Evolutionary conservation across 2,888 invertebrate genomes (phyloP).

Genomic region (Sarcophaga carnaria): DNA sequence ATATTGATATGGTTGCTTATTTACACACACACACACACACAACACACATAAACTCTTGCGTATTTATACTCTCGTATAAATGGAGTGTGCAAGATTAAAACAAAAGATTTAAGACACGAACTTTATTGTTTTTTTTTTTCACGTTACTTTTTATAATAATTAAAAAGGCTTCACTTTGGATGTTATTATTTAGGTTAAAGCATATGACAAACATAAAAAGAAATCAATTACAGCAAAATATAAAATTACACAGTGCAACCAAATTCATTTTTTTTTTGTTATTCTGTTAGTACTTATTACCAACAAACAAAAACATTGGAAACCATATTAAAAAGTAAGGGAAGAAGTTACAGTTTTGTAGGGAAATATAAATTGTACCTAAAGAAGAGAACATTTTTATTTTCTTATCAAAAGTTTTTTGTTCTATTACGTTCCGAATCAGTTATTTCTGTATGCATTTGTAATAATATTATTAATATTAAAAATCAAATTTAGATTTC

Average conservation of each 20-base stretch:
- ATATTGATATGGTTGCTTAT: constrained; percentile 45
- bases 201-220: background rate
- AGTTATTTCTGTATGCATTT: too few relatives aligned
- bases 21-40: constrained; percentile 13
- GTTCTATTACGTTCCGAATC: too few relatives aligned
- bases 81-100: constrained; percentile 49
- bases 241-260: background rate
- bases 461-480: too few relatives aligned
- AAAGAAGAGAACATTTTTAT: too few relatives aligned
- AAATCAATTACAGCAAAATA: background rate
- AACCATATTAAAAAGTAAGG: too few relatives aligned
- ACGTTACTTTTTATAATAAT: background rate
- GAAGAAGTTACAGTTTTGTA: too few relatives aligned
- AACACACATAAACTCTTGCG: background rate
- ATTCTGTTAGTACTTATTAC: background rate
- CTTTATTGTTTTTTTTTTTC: constrained; percentile 8
- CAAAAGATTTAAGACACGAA: constrained; percentile 60
- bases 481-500: too few relatives aligned
- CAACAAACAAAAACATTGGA: too few relatives aligned
- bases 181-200: constrained; percentile 23
- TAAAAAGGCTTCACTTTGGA: constrained; percentile 43
- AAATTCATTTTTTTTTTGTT: background rate
- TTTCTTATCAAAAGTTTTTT: too few relatives aligned
- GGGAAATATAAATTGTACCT: too few relatives aligned
- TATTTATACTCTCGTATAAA: background rate